phyloP scores from a whole-genome alignment of 2,797 vertebrate genomes.

The Enteromius mattozi region DNA sequence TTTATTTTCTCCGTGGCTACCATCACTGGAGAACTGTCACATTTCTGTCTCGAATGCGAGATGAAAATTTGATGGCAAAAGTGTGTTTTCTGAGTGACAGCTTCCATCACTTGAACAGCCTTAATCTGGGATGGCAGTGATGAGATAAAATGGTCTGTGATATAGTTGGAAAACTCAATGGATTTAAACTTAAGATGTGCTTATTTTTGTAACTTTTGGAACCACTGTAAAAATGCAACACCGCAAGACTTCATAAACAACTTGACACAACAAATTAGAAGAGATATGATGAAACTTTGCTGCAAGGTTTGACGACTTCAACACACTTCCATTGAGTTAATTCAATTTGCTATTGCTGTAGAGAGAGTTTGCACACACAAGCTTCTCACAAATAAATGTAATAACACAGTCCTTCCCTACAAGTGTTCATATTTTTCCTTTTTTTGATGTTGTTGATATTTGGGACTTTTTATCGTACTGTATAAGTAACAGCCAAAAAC shows the following conservation, averaged over 20 bases:
- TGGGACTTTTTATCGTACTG: not conserved
- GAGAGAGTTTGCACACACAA: not conserved
- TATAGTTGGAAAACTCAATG: not conserved
- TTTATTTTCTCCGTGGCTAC: not conserved
- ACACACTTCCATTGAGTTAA: not conserved
- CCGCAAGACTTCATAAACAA: not conserved
- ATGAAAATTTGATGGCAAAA: not conserved
- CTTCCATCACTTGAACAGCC: not conserved
- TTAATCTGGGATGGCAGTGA: conserved; percentile 3
- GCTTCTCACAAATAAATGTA: not conserved
- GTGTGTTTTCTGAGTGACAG: conserved; percentile 21
- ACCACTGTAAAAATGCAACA: not conserved
- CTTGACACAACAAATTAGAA: not conserved
- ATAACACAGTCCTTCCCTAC: not conserved
- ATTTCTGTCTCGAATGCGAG: not conserved
- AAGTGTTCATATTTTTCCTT: not conserved
- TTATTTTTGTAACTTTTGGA: not conserved
- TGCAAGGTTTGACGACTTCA: conserved; percentile 3
- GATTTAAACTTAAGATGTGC: not conserved
- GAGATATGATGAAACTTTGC: not conserved
- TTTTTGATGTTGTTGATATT: not conserved
- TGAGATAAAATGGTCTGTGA: not conserved
- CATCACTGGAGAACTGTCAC: not conserved
- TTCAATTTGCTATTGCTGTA: not conserved
- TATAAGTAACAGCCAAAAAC: not conserved